These are phyloP conservation scores for Rhingia campestris DNA, from an alignment of 2,888 invertebrate species.

Conservation along the genomic window DNA sequence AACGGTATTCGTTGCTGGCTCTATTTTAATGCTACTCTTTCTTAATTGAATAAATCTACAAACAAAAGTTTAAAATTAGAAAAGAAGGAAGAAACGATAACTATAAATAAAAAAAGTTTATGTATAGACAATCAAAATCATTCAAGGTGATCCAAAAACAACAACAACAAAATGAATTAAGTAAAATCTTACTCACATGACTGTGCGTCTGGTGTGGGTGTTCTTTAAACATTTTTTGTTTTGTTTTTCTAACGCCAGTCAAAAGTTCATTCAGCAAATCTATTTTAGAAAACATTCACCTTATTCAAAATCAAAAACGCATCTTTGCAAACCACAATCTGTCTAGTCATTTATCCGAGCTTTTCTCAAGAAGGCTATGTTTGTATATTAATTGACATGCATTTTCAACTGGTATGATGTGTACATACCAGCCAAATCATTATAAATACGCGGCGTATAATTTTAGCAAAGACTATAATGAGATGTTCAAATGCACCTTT, in stretches of 20 bases:
- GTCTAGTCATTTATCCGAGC: constrained; percentile 4
- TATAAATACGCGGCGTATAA: background rate
- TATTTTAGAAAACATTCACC: background rate
- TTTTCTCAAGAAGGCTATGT: background rate
- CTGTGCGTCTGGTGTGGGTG: background rate
- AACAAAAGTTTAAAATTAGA: constrained; percentile 7
- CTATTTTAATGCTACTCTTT: background rate
- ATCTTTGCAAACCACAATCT: background rate
- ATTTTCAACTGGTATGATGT: background rate
- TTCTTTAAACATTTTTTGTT: background rate
- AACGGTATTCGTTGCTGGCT: background rate
- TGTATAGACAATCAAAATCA: background rate
- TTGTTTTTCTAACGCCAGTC: background rate
- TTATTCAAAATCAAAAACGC: background rate
- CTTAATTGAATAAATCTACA: background rate
- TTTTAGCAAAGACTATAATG: constrained; percentile 8
- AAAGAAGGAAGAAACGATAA: background rate
- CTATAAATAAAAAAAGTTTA: background rate
- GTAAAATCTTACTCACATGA: constrained; percentile 24
- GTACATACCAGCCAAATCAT: background rate
- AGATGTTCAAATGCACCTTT: constrained; percentile 17
- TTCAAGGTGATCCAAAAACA: constrained; percentile 1
- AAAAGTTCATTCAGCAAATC: constrained; percentile 22
- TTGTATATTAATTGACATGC: constrained; percentile 9
- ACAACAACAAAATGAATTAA: background rate